Evolutionary conservation across 2,888 invertebrate species (phyloP), one percentile per base, ranked within the genome.

Genomic region (Andricus curvator): DNA sequence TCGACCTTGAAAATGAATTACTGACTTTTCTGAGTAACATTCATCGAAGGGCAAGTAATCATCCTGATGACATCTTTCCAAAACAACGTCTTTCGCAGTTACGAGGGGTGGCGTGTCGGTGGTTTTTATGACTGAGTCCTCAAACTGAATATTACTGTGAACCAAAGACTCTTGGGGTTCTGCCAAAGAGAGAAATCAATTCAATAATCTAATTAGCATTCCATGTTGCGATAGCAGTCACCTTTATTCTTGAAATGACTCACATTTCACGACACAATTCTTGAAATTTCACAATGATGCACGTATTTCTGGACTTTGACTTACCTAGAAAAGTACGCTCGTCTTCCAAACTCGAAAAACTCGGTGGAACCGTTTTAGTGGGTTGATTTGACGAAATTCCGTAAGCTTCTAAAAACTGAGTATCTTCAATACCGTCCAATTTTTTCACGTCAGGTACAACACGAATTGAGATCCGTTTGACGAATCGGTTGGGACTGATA

Each of bases 41-140:
- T 60, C n/a, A 15, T 51, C 37, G 33, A 78, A 77, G 44, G 78
- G 25, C 70, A 79, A n/a, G 66, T 95, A 94, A 85, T 94, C 94
- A 37, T 94, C 93, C 93, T 97, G 96, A 84, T 93, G 93, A 92
- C 97, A 97, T 93, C 95, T 94, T 89, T 95, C 94, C 84, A 97
- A 93, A 67, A 93, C 93, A 65, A 94, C 91, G 81, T 94, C 93
- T 82, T 89, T 91, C n/a, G 93, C 93, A 80, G 91, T 92, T 85
- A 89, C 88, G 66, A 88, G 83, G n/a, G 74, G 56, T n/a, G 51
- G 56, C 37, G 84, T 82, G 29, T 84, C 64, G 62, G 68, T 68
- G 29, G 44, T 56, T 41, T 25, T 76, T 51, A 64, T 17, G 78
- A 64, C 29, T 17, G 80, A 77, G 67, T 83, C 77, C n/a, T 70